Percentiles rank a stretch among this genome's conserved stretches.
Conservation (phyloP, 2,113 vertebrate species). For the Thomomys bottae region DNA sequence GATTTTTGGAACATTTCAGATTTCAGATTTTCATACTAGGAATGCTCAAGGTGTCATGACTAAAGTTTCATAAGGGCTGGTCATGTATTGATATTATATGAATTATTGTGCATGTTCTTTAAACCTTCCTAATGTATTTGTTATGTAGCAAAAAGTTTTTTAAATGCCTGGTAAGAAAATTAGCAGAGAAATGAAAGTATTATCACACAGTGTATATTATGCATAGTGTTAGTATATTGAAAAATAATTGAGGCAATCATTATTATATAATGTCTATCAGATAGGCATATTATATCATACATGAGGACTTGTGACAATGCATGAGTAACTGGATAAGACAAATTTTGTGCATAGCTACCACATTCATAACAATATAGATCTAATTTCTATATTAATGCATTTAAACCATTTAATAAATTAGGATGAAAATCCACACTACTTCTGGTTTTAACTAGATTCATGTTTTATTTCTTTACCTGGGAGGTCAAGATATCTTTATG, state of each 20-base stretch:
- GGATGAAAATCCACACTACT: neutral
- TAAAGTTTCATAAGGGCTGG: neutral
- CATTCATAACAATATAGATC: neutral
- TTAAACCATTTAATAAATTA: neutral
- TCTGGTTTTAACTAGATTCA: conserved; percentile 80
- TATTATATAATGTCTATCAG: neutral
- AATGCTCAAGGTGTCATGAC: neutral
- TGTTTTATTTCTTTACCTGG: conserved; percentile 88
- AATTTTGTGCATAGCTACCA: neutral
- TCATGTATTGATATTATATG: neutral
- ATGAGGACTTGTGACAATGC: neutral
- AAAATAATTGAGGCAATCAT: neutral
- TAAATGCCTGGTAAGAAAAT: neutral
- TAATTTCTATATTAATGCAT: neutral
- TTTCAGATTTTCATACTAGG: neutral
- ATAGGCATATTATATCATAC: neutral
- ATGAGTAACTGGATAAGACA: neutral
- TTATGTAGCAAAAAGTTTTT: neutral
- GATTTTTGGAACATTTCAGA: neutral
- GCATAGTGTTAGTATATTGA: neutral
- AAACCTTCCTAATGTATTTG: neutral
- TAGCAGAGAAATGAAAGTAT: conserved; percentile 12
- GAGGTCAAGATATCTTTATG: conserved; percentile 92
- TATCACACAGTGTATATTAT: neutral
- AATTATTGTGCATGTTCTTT: neutral